phyloP scores from a whole-genome alignment of 2,113 vertebrate genomes.

The Erpornis zantholeuca region DNA sequence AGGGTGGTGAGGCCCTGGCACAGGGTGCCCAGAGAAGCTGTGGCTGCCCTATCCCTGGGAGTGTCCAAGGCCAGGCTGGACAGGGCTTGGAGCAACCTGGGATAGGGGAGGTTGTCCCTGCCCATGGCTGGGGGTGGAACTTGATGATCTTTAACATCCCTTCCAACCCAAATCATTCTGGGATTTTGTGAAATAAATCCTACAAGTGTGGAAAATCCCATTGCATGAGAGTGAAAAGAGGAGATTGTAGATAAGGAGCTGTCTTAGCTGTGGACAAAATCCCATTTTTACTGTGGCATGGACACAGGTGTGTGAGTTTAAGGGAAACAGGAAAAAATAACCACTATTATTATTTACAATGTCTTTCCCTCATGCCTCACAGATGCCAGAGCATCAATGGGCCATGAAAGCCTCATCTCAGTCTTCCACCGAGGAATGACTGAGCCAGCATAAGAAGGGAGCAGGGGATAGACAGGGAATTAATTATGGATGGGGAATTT shows the following conservation, averaged over 20 bases:
- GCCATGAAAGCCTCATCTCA: not conserved
- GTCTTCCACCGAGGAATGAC: not conserved
- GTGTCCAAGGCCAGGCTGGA: not conserved
- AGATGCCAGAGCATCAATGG: not conserved
- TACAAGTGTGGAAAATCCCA: not conserved
- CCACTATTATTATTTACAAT: rapidly evolving
- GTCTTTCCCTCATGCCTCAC: not conserved
- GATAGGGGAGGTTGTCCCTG: not conserved
- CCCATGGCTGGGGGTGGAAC: too few relatives aligned
- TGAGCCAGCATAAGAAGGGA: not conserved
- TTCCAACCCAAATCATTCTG: not conserved
- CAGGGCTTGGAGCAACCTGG: rapidly evolving
- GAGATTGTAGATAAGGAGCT: not conserved
- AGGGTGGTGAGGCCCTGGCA: not conserved
- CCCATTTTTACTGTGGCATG: not conserved
- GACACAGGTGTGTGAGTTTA: not conserved
- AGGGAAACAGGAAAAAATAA: not conserved
- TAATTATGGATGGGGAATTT: not conserved
- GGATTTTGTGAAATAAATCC: not conserved
- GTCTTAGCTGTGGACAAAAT: not conserved
- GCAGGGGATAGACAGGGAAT: not conserved
- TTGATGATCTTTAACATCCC: rapidly evolving
- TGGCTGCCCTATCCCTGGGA: not conserved
- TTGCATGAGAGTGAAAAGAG: not conserved
- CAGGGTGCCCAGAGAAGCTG: rapidly evolving